These are phyloP conservation scores for Martes flavigula DNA, from an alignment of 2,797 vertebrate species.

Conservation along the genomic window DNA sequence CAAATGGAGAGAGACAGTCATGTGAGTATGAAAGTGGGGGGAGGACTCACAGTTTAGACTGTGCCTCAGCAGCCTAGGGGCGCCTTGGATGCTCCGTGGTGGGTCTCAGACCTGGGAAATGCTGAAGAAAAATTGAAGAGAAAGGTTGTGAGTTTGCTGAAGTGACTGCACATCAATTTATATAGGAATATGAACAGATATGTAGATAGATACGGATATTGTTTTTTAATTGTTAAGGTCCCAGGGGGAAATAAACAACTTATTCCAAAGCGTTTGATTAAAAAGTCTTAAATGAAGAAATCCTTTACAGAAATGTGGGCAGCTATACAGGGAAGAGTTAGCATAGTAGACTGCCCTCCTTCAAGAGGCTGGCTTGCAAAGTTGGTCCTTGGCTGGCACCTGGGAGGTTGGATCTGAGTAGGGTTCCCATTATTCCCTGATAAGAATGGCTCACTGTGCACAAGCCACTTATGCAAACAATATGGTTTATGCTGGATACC, in stretches of 20 bases:
- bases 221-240: not conserved
- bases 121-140: not conserved
- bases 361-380: not conserved
- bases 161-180: not conserved
- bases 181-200: not conserved
- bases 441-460: not conserved
- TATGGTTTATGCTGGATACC: not conserved
- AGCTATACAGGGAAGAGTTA: not conserved
- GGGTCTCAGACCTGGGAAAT: not conserved
- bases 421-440: not conserved
- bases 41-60: not conserved
- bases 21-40: not conserved
- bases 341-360: not conserved
- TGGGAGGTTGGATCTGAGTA: not conserved
- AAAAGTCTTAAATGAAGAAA: not conserved
- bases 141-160: not conserved
- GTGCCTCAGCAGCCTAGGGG: not conserved
- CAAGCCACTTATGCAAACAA: not conserved
- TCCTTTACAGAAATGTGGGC: not conserved
- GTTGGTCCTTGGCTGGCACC: not conserved
- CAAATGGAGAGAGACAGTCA: not conserved
- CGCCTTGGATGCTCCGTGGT: not conserved
- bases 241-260: not conserved
- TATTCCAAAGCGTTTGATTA: not conserved
- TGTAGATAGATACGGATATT: not conserved